These are phyloP conservation scores for Lagria hirta DNA, from an alignment of 2,888 invertebrate species.

Conservation along the genomic window DNA sequence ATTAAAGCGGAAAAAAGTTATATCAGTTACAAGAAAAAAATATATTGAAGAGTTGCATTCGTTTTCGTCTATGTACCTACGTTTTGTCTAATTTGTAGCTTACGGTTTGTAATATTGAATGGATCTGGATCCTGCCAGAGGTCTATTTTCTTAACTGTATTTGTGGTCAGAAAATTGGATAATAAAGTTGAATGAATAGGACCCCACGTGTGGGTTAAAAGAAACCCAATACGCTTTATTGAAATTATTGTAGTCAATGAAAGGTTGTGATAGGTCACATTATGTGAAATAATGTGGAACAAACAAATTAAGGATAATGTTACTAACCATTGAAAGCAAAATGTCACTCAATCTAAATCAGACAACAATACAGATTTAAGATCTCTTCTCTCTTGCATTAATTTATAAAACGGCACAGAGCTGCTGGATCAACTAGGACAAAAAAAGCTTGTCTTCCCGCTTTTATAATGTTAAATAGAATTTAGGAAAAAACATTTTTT, in stretches of 20 bases:
- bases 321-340: constrained; percentile 27
- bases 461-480: no score
- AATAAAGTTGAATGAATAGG: constrained; percentile 29
- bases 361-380: constrained; percentile 11
- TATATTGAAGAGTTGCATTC: no score
- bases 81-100: no score
- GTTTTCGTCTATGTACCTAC: no score
- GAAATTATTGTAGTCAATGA: constrained; percentile 33
- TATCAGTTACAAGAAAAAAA: background rate
- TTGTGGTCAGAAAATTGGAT: constrained; percentile 35
- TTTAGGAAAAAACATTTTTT: no score
- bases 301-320: constrained; percentile 39
- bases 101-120: no score
- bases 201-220: constrained; percentile 25
- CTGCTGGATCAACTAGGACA: no score
- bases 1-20: constrained; percentile 1
- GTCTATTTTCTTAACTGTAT: constrained; percentile 37
- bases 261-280: constrained; percentile 32
- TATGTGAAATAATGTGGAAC: constrained; percentile 28
- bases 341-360: constrained; percentile 22
- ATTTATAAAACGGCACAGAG: no score
- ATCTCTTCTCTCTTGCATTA: no score
- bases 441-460: no score
- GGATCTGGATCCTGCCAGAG: constrained; percentile 7
- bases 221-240: constrained; percentile 33